Base-by-base conservation (phyloP, 2,888 invertebrate genomes). In the Xestobium rufovillosum region DNA sequence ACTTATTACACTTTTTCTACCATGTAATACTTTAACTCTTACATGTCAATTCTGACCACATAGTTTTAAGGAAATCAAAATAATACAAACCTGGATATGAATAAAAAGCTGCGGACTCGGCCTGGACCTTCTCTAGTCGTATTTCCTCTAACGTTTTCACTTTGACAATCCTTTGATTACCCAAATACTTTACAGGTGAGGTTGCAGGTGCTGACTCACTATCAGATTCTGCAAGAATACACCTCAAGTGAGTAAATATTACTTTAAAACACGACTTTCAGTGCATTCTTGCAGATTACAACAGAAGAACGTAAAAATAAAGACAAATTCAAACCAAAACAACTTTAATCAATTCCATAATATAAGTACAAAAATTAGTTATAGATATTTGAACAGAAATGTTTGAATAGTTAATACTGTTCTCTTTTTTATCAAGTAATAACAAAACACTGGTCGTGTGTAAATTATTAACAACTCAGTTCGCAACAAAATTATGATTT, bases 171-270 rank as follows among this genome's bases (percentile, higher is more conserved):
- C 65, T 61, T 55, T 72, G 70, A 43, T 67, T 68, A 31, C 52
- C 51, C n/a, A n/a, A n/a, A n/a, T n/a, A n/a, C 63, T 71, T 72
- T 42, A 57, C 57, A 42, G 80, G 80, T 47, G 76, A 75, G 38
- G 69, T 68, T 19, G 78, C 74, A 14, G 78, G 75, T 50, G 71
- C 73, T 62, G 80, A 80, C 71, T 83, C 83, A 64, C 72, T 78
- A 72, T 83, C 82, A 56, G 83, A 82, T 68, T 83, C 83, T 83
- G 79, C 72, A 80, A 80, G 75, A 70, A 80, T 73, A 77, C 75
- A 75, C 61, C 63, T 56, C 56, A 44, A 19, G n/a, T 19, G 23
- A 19, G 6, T 8, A 19, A 6, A 19, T n/a, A 19, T 19, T 6
- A 19, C n/a, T 19, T 19, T 8, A 19, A 19, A 42, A 41, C 37